Evolutionary conservation across 1,140 invertebrate species (phyloP), one percentile per base, ranked within the genome.

Genomic region (Drosophila truncata): DNA sequence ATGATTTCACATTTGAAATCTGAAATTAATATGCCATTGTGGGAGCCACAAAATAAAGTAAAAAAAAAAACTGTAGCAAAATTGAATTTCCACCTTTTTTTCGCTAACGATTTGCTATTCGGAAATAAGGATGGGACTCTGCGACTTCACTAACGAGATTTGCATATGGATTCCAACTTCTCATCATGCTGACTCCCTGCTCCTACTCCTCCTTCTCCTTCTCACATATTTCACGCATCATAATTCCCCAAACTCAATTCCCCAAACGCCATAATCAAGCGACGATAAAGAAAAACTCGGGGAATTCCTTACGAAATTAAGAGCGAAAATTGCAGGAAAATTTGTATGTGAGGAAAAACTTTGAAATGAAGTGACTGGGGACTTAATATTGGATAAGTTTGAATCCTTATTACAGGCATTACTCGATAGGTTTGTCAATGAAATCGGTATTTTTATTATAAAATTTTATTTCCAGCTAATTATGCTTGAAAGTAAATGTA

Each of bases 1-100:
- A 66, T 66, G 60, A 63, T 62, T 63, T 20, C 60, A 71, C 61
- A 47, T 47, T 14, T 25, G 23, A 16, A 47, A 82, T 86, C 74
- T 86, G 83, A 86, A 82, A 86, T 86, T 86, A 86, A 86, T 86
- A 87, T 82, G 83, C 78, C 83, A 86, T 86, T 86, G 83, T 86
- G 76, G 67, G 76, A 63, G 60, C 60, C 64, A n/a, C 18, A 57
- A 59, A 58, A 44, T 7, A 2, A 58, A n/a, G 14, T 50, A 59
- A 58, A 44, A 3, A 2, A 58, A 39, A 58, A 76, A 76, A 71
- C 54, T 49, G 58, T 85, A 81, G 49, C 66, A 27, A 84, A 84
- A 88, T 76, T 88, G 78, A 90, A 90, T 88, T 88, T 80, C 41
- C 54, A 75, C 64, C 62, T 57, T 52, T 60, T 72, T 75, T 49